A percentile compares a stretch with the other conserved stretches of the same genome.
These are phyloP conservation scores for Drosophila aff. DNA, from an alignment of 1,140 invertebrate species.

Conservation along the genomic window DNA sequence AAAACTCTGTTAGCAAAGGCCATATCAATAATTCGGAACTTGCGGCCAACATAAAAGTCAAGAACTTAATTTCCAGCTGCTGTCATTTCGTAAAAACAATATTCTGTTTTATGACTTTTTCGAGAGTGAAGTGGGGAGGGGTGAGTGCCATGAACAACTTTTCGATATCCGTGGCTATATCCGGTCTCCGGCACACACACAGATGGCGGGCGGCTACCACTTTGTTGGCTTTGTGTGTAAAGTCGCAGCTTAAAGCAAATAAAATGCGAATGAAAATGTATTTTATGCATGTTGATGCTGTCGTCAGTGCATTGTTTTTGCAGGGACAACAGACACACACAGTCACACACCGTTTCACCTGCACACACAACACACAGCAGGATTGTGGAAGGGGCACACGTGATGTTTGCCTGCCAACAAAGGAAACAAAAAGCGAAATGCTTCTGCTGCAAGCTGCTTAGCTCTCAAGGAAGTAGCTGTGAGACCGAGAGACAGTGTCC, in stretches of 20 bases:
- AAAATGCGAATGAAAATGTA: slow-evolving; percentile 81
- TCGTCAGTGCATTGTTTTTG: slow-evolving; percentile 75
- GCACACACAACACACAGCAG: slow-evolving; percentile 5
- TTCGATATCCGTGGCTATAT: slow-evolving; percentile 77
- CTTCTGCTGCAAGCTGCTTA: slow-evolving; percentile 38
- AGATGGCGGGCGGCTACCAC: slow-evolving; percentile 43
- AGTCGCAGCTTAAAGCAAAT: slow-evolving; percentile 80
- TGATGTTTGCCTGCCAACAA: slow-evolving; percentile 62
- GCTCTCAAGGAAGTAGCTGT: slow-evolving; percentile 22
- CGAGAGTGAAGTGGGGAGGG: slow-evolving; percentile 1
- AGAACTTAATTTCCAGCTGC: slow-evolving; percentile 82
- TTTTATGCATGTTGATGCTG: slow-evolving; percentile 77
- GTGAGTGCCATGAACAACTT: slow-evolving; percentile 67
- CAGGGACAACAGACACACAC: slow-evolving; percentile 64
- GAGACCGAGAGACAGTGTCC: slow-evolving; percentile 24
- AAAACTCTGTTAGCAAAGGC: slow-evolving; percentile 32
- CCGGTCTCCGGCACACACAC: slow-evolving; percentile 51
- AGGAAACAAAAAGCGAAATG: slow-evolving; percentile 57
- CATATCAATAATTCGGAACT: slow-evolving; percentile 79
- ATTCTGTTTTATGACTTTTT: slow-evolving; percentile 70
- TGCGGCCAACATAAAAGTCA: slow-evolving; percentile 79
- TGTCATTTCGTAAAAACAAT: slow-evolving; percentile 75
- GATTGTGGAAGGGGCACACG: slow-evolving; percentile 32
- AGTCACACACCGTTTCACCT: slow-evolving; percentile 7
- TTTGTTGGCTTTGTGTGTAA: slow-evolving; percentile 80